Conservation (phyloP, 2,797 vertebrate species). For the Schizopygopsis pylzovi region DNA sequence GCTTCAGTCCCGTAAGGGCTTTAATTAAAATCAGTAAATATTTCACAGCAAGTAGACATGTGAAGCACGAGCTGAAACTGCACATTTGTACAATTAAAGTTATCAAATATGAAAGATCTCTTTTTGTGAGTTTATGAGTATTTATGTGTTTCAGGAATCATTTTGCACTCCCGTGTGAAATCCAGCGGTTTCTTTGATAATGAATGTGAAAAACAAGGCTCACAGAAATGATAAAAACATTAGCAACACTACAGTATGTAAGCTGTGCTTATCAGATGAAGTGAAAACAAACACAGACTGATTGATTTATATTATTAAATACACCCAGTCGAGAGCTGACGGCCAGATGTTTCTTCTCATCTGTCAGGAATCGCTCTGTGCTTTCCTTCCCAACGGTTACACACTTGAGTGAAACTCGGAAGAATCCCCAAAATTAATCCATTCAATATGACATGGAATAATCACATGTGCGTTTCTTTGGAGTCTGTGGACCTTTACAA, state of each 20-base stretch:
- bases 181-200: neutral
- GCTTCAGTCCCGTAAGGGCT: neutral
- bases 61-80: neutral
- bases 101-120: neutral
- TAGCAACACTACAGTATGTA: neutral
- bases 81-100: neutral
- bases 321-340: conserved; percentile 53
- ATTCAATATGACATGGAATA: conserved; percentile 60
- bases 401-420: conserved; percentile 53
- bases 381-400: conserved; percentile 56
- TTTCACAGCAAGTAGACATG: neutral
- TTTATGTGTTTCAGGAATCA: neutral
- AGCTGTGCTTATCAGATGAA: conserved; percentile 37
- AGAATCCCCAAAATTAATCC: conserved; percentile 61
- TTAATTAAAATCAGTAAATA: neutral
- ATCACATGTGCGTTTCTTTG: neutral
- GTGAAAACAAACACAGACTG: conserved; percentile 51
- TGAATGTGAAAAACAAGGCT: neutral
- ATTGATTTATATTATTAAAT: conserved; percentile 45
- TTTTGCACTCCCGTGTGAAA: neutral
- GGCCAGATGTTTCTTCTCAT: conserved; percentile 63
- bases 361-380: conserved; percentile 49
- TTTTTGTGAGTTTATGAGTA: neutral
- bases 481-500: neutral
- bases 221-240: neutral